Evolutionary conservation across 2,797 vertebrate genomes (phyloP).

Genomic region (Takifugu rubripes): DNA sequence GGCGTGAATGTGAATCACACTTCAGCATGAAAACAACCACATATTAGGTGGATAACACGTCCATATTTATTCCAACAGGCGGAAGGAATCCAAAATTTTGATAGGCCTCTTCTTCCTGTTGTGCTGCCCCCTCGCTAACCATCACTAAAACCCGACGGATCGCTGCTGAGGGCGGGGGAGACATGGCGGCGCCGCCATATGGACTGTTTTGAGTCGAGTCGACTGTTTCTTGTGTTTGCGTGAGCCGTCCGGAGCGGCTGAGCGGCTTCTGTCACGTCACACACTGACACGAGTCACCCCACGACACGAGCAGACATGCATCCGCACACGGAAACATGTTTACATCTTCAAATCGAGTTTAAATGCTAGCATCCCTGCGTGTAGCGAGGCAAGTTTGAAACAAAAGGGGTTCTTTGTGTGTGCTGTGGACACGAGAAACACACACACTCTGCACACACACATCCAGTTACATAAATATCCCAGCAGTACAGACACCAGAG

Average conservation of each 20-base stretch:
- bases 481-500: slow-evolving; percentile 39
- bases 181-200: too few species aligned
- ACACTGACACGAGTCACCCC: slow-evolving; percentile 45
- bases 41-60: too few species aligned
- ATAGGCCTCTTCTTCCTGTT: slow-evolving; percentile 4
- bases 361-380: too few species aligned
- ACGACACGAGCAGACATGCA: slow-evolving; percentile 42
- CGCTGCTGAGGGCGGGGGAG: too few species aligned
- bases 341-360: not conserved
- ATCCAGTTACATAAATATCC: slow-evolving; percentile 27
- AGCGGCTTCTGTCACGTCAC: slow-evolving; percentile 28
- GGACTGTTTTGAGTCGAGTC: too few species aligned
- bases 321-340: not conserved
- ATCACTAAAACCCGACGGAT: too few species aligned
- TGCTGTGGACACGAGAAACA: too few species aligned
- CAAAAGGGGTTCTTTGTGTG: too few species aligned
- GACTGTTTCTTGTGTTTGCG: slow-evolving; percentile 1
- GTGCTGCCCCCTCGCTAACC: too few species aligned
- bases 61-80: too few species aligned
- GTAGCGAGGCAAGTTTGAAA: too few species aligned
- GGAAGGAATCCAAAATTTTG: too few species aligned
- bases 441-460: slow-evolving; percentile 4
- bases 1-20: slow-evolving; percentile 25
- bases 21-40: slow-evolving; percentile 5
- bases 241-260: slow-evolving; percentile 26